Evolutionary conservation across 2,113 vertebrate species (phyloP).

Genomic region (Prionailurus viverrinus): DNA sequence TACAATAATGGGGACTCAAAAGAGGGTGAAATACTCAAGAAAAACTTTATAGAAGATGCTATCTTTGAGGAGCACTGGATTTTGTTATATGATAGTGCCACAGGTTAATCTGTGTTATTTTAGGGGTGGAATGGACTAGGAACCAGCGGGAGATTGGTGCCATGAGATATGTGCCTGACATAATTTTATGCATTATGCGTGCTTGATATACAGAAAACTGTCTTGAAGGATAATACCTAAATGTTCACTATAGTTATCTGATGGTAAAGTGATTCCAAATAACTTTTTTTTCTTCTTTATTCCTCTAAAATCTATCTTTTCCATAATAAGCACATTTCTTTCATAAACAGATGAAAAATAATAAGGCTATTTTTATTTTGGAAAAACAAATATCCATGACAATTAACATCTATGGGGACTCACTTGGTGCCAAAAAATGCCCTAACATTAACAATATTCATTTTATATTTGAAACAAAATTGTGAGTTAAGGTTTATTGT

Average conservation of each 20-base stretch:
- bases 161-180: neutral
- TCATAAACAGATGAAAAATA: neutral
- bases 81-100: neutral
- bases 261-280: neutral
- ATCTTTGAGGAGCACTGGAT: neutral
- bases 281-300: neutral
- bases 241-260: neutral
- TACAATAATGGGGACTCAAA: neutral
- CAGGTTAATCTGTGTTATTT: neutral
- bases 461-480: conserved; percentile 27
- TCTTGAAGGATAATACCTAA: neutral
- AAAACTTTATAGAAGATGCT: neutral
- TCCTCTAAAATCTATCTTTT: conserved; percentile 20
- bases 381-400: neutral
- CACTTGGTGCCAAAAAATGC: neutral
- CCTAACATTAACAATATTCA: neutral
- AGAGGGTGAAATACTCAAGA: neutral
- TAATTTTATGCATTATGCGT: neutral
- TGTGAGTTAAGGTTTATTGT: neutral
- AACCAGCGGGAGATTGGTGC: neutral
- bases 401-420: neutral
- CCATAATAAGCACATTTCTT: conserved; percentile 7
- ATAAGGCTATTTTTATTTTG: conserved; percentile 32
- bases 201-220: conserved; percentile 15
- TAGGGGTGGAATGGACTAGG: neutral